A percentile compares a stretch with the other conserved stretches of the same genome.
These are phyloP conservation scores for Palythoa grandiflora DNA, from an alignment of 92 coral and sea anemone species.

Conservation along the genomic window DNA sequence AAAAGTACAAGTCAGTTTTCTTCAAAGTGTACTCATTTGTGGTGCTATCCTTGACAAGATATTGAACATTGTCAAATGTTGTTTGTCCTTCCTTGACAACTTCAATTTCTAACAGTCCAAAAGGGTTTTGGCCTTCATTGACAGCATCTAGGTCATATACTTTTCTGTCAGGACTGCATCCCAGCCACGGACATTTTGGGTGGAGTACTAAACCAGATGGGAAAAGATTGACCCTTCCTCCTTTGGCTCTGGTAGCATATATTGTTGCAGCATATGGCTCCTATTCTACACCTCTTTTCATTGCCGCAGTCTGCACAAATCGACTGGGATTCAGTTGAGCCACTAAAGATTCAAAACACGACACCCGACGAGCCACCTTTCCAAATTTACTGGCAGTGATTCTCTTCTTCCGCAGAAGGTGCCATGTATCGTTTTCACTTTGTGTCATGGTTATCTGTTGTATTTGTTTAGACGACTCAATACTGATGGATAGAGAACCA, in stretches of 20 bases:
- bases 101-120: not conserved
- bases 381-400: not conserved
- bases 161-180: not conserved
- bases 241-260: not conserved
- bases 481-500: too few species aligned
- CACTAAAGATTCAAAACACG: not conserved
- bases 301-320: not conserved
- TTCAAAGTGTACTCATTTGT: slow-evolving; percentile 33
- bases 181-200: not conserved
- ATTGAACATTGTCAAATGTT: slow-evolving; percentile 19
- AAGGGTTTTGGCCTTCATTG: not conserved
- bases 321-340: not conserved
- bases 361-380: not conserved
- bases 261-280: not conserved
- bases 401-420: not conserved
- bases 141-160: not conserved
- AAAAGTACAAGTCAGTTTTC: slow-evolving; percentile 32
- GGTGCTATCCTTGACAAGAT: slow-evolving; percentile 35
- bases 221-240: not conserved
- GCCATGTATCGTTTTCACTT: not conserved
- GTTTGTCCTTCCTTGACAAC: not conserved
- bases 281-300: not conserved
- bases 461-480: too few species aligned
- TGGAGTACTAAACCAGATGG: not conserved
- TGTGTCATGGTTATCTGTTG: not conserved